Base-by-base conservation (phyloP, 1,140 invertebrate species). In the Drosophila carrolli region DNA sequence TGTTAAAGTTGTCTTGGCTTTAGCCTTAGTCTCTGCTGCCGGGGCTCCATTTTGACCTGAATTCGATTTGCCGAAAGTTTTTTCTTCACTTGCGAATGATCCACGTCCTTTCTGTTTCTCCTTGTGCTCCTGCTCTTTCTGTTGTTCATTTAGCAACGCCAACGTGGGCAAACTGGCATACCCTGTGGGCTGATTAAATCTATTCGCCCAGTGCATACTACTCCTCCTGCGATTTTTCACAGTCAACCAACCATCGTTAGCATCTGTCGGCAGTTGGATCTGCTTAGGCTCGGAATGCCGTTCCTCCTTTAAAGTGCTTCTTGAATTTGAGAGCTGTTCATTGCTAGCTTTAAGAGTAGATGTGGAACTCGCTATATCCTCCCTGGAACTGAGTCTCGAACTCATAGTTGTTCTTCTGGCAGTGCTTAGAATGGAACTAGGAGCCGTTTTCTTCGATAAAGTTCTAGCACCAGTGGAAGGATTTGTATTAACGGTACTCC, bases 111-210 rank as follows among this genome's bases (percentile, higher is more conserved):
- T 61, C 48, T 32, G 51, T 10, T 27, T 65, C 37, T 67, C 58
- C 48, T 50, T 74, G 38, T 78, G 48, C 11, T 77, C 71, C 67
- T 88, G 67, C 37, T 89, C 77, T 41, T 92, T 83, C 32, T 88
- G 79, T 50, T 91, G 90, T 50, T 94, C 93, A 16, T 93, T 93
- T 5, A 93, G 77, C 32, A 94, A 68, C 5, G 93, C 92, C 51
- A 95, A 82, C 0, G 95, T 95, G 3, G 95, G 95, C 59, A 95
- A 75, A 91, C 95, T 95, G 3, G 95, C 95, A 46, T 95, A 95
- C 1, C 94, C 95, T 2, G 95, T 95, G 14, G 95, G 95, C 75
- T 95, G 95, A 90, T 95, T 93, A 74, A 95, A 95, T 75, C 95
- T 93, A 77, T 95, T 95, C 5, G 94, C 93, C 95, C 95, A 95